Base-by-base conservation (phyloP, 2,797 vertebrate species). In the Brachyalestes nurse region DNA sequence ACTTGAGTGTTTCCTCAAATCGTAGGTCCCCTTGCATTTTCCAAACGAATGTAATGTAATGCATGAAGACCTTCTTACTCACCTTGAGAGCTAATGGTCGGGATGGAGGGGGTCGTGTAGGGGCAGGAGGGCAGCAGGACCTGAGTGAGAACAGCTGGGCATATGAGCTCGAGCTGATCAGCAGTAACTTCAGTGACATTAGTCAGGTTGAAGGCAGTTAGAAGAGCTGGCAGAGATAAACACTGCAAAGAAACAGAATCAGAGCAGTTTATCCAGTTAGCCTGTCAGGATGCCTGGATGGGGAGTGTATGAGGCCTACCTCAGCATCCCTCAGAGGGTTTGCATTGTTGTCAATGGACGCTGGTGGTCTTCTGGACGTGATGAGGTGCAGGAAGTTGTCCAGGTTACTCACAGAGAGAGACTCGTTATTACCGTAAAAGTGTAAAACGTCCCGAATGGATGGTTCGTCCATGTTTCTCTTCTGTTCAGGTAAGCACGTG, bases 81-180 rank as follows among this genome's bases (percentile, higher is more conserved):
- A 87, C 86, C 83, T 70, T 78, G 75, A 51, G 67, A 38, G 14
- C 69, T 53, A 28, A 73, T 75, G 12, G 25, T 76, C n/a, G 69
- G 17, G 38, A 58, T 23, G 8, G 47, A 53, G 6, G 76, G 10
- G 21, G 62, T 19, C 6, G 34, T 72, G 42, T 80, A 66, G 34
- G 86, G 83, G 7, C 86, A 87, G 28, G 84, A 65, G 38, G 86
- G 86, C 12, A 83, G 40, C 14, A 87, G 61, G 79, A 86, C 77
- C 79, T 87, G 86, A 61, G 75, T 86, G 17, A 87, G 83, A 70
- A 87, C 78, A 72, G 84, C 86, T 80, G 86, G 86, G 65, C 86
- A 87, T 75, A 87, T 85, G 73, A 73, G 51, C 65, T 83, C 40
- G 16, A 87, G 71, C 65, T 87, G 81, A 70, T 55, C 21, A 17